Evolutionary conservation across 1,140 invertebrate genomes (phyloP), one percentile per base, ranked within the genome.

Genomic region (Acarapis woodi): DNA sequence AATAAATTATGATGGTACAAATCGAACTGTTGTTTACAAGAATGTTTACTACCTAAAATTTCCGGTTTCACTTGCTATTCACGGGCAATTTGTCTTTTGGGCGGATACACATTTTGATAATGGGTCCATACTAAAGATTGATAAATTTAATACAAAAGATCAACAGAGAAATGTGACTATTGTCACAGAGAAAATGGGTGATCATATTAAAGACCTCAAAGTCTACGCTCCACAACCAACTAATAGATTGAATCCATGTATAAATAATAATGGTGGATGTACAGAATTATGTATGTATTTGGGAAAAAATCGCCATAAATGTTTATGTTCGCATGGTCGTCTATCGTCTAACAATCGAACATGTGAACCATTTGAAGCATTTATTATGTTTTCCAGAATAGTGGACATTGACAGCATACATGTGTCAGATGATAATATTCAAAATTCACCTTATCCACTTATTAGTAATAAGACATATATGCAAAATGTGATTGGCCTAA

Each of bases 401-500:
- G 61, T 65, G 12, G 63, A 66, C 42, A 71, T 79, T 36, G 73
- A 76, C 45, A 73, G 67, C 42, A 64, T 76, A 3, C n/a, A n/a
- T n/a, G n/a, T n/a, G n/a, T n/a, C n/a, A n/a, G 68, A 75, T 45
- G 62, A 75, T 46, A 62, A 60, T 26, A 32, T 9, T 21, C 10
- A 3, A 14, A 79, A 78, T 49, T 62, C 72, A 21, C 75, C 77
- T 0, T 67, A 71, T 42, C 63, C 66, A 25, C 59, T 63, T n/a
- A 74, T 83, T 22, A 61, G 67, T 39, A 66, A 71, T 45, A 62
- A 61, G 36, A 62, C 65, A 2, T 52, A 67, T 39, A 72, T 82
- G 62, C 59, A 70, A 31, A 80, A 82, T 55, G 74, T 75, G 3
- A 79, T 83, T 47, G 74, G 72, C 21, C 58, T 87, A 4, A 64